Percentiles rank a stretch among this genome's conserved stretches.
Conservation (phyloP, 2,113 vertebrate genomes). For the Dicrurus megarhynchus region DNA sequence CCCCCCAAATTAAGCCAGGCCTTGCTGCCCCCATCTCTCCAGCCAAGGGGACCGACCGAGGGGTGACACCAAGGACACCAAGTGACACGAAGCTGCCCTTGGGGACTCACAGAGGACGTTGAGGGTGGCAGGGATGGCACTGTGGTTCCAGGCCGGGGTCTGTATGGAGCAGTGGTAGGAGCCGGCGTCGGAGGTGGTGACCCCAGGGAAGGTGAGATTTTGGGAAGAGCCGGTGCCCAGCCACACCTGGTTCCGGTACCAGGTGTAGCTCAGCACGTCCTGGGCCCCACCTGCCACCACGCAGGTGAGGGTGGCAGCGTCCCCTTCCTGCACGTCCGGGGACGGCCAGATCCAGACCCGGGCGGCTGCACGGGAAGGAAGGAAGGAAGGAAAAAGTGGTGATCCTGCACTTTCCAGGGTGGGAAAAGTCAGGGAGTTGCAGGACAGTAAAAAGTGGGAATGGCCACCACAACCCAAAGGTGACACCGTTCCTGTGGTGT, state of each 20-base stretch:
- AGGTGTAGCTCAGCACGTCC: conserved; percentile 43
- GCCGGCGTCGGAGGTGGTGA: not conserved
- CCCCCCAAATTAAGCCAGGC: not conserved
- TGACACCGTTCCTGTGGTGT: accelerated
- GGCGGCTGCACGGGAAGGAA: not conserved
- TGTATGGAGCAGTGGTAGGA: conserved; percentile 57
- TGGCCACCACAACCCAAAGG: accelerated
- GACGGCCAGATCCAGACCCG: conserved; percentile 58
- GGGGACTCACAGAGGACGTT: conserved; percentile 70
- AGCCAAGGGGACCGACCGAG: accelerated
- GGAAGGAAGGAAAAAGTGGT: accelerated
- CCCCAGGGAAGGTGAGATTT: not conserved
- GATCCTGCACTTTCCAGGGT: accelerated
- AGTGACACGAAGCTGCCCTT: accelerated
- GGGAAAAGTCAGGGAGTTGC: not conserved
- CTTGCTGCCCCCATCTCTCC: not conserved
- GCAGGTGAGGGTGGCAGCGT: conserved; percentile 65
- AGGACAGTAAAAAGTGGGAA: not conserved
- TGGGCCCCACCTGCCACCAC: not conserved
- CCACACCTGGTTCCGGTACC: conserved; percentile 62
- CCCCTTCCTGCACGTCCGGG: conserved; percentile 38
- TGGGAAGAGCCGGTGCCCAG: not conserved
- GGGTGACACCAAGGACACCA: not conserved
- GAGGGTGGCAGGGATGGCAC: conserved; percentile 58
- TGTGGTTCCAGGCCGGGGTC: not conserved